These are phyloP conservation scores for Cyprinodon brontotheroides DNA, from an alignment of 2,113 vertebrate genomes.

Conservation along the genomic window DNA sequence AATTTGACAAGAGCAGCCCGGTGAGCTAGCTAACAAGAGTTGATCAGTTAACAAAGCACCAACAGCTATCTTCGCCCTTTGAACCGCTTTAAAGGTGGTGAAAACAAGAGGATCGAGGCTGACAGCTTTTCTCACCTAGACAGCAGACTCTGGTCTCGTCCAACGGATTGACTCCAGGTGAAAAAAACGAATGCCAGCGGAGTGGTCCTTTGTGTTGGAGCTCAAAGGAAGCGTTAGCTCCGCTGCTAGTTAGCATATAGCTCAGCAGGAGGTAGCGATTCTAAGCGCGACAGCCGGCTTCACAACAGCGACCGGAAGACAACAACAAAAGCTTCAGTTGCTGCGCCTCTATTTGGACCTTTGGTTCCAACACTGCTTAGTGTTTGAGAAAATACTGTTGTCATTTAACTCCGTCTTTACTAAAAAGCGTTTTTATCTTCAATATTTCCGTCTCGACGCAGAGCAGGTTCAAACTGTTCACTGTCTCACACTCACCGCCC, in stretches of 20 bases:
- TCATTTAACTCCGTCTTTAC: neutral
- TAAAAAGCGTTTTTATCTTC: conserved; percentile 6
- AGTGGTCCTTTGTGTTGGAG: conserved; percentile 62
- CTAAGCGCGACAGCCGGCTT: conserved; percentile 70
- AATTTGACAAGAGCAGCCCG: conserved; percentile 32
- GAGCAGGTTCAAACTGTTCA: conserved; percentile 68
- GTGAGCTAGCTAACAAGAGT: conserved; percentile 59
- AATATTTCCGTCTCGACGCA: conserved; percentile 69
- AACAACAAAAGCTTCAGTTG: conserved; percentile 6
- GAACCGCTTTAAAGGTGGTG: neutral
- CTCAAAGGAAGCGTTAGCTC: conserved; percentile 65
- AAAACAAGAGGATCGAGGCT: conserved; percentile 3
- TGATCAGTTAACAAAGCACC: conserved; percentile 50
- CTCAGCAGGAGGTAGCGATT: conserved; percentile 50
- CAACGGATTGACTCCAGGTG: conserved; percentile 46
- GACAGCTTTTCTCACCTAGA: conserved; percentile 67
- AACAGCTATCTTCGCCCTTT: neutral
- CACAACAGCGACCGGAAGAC: conserved; percentile 4
- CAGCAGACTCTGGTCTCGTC: conserved; percentile 63
- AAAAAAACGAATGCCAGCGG: conserved; percentile 14
- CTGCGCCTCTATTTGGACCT: neutral
- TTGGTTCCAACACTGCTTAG: neutral
- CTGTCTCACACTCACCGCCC: conserved; percentile 67
- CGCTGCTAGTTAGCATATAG: conserved; percentile 65
- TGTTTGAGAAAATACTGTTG: neutral